phyloP scores from a whole-genome alignment of 2,797 vertebrate genomes.

The Cirrhinus mrigala region DNA sequence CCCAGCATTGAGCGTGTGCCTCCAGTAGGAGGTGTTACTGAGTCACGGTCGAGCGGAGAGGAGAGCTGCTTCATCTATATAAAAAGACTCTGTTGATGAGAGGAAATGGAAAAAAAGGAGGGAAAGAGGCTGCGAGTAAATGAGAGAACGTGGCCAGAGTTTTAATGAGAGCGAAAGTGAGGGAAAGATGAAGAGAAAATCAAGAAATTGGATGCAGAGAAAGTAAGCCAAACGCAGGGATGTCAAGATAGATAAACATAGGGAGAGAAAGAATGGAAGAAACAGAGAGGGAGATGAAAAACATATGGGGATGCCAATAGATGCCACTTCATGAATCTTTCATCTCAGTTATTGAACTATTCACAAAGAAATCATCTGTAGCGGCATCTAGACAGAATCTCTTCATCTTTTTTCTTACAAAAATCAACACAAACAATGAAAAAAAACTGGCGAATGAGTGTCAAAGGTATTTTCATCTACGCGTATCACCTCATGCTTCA shows the following conservation, averaged over 20 bases:
- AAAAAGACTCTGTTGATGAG: constrained; percentile 56
- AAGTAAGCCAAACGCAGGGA: constrained; percentile 8
- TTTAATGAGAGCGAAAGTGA: constrained; percentile 49
- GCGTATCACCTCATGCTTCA: background rate
- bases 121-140: constrained; percentile 33
- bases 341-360: constrained; percentile 55
- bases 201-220: constrained; percentile 15
- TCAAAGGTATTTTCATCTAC: background rate
- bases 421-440: constrained; percentile 5
- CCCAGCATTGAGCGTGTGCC: background rate
- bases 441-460: background rate
- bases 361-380: constrained; percentile 49
- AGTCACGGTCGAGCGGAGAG: constrained; percentile 29
- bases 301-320: constrained; percentile 21
- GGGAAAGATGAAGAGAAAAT: constrained; percentile 24
- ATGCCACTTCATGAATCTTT: constrained; percentile 57
- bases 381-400: constrained; percentile 3
- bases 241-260: background rate
- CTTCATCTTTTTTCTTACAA: constrained; percentile 1
- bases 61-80: constrained; percentile 45
- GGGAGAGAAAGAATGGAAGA: constrained; percentile 7
- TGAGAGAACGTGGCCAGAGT: constrained; percentile 45
- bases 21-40: constrained; percentile 45
- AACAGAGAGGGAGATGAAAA: constrained; percentile 40
- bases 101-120: constrained; percentile 40